These are phyloP conservation scores for Crocodylus rhombifer DNA, from an alignment of 2,797 vertebrate species.

Conservation along the genomic window DNA sequence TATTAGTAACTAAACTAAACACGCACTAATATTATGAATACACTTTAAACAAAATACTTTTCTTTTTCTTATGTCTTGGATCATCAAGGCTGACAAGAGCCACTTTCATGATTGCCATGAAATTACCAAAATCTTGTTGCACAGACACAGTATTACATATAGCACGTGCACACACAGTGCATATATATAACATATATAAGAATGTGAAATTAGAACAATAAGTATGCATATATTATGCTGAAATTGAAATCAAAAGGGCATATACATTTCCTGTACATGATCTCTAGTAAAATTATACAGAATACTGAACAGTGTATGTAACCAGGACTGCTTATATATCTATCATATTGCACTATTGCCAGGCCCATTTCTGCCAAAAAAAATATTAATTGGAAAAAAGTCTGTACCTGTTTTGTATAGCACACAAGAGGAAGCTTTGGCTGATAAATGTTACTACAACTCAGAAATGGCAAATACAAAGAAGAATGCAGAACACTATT, in stretches of 20 bases:
- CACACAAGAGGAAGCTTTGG: background rate
- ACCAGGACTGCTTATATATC: background rate
- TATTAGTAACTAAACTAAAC: background rate
- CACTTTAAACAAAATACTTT: too few species aligned
- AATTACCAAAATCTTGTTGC: background rate
- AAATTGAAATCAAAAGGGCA: too few species aligned
- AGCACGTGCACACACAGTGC: background rate
- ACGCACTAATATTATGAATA: too few species aligned
- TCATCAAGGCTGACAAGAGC: background rate
- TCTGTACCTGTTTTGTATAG: background rate
- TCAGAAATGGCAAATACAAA: background rate
- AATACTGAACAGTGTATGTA: background rate
- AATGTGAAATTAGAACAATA: background rate
- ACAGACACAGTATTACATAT: background rate
- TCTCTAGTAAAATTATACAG: background rate
- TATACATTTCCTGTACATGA: background rate
- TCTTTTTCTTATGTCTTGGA: background rate
- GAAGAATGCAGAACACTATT: background rate
- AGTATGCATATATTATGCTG: background rate
- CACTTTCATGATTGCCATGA: background rate
- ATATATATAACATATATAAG: background rate
- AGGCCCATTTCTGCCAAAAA: slow-evolving; percentile 12
- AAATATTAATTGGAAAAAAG: background rate
- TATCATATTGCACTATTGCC: background rate
- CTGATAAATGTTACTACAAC: background rate